These are phyloP conservation scores for Quadroppia sp. DNA, from an alignment of 2,888 invertebrate species.

Conservation along the genomic window DNA sequence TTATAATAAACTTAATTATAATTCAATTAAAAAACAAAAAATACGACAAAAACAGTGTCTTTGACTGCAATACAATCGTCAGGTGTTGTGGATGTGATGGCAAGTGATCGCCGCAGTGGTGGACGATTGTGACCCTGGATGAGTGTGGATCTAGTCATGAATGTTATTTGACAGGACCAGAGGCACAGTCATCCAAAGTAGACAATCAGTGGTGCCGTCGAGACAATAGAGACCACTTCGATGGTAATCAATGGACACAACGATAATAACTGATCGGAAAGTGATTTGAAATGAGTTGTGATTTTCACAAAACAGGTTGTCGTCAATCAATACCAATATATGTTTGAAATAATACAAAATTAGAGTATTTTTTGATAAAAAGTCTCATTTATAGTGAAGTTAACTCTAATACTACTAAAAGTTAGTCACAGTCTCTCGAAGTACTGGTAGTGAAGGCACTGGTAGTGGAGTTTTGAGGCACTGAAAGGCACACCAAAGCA, in stretches of 20 bases:
- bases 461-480: not conserved
- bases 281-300: not conserved
- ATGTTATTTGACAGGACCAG: conserved; percentile 40
- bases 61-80: too few relatives aligned
- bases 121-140: conserved; percentile 17
- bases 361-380: conserved; percentile 8
- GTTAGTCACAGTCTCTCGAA: not conserved
- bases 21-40: too few relatives aligned
- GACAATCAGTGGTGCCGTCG: not conserved
- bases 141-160: conserved; percentile 38
- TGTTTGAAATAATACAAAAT: not conserved
- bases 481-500: not conserved
- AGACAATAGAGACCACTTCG: too few relatives aligned
- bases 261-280: not conserved
- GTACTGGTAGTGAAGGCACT: not conserved
- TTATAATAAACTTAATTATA: too few relatives aligned
- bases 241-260: too few relatives aligned
- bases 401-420: not conserved
- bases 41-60: too few relatives aligned
- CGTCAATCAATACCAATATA: not conserved
- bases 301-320: conserved; percentile 3
- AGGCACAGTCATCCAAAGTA: conserved; percentile 44
- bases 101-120: not conserved
- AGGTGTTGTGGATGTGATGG: not conserved
- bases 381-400: not conserved